These are phyloP conservation scores for Cyphomyrus discorhynchus DNA, from an alignment of 2,113 vertebrate genomes.

Conservation along the genomic window DNA sequence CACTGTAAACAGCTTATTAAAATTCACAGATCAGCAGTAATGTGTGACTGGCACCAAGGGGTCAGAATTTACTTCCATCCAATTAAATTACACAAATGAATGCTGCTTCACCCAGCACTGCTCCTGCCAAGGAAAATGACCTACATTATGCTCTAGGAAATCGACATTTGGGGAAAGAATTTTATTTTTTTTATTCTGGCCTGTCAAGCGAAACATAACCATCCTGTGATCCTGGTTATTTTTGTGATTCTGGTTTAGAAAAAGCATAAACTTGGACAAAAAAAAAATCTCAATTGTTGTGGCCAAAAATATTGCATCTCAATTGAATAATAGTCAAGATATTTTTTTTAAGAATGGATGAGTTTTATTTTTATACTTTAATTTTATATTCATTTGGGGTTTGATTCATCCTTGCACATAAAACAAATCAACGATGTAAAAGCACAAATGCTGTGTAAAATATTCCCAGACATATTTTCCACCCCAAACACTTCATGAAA, in stretches of 20 bases:
- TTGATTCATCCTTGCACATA: neutral
- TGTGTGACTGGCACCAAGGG: constrained; percentile 48
- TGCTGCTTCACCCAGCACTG: constrained; percentile 44
- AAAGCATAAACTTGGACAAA: neutral
- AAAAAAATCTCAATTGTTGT: neutral
- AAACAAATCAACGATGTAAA: neutral
- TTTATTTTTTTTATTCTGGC: neutral
- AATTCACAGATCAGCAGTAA: constrained; percentile 58
- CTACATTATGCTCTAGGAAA: constrained; percentile 20
- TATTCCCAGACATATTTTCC: neutral
- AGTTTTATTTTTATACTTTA: neutral
- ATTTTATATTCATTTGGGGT: neutral
- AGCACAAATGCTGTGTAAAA: neutral
- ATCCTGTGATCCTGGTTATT: neutral
- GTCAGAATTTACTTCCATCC: constrained; percentile 58
- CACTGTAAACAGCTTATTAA: constrained; percentile 63
- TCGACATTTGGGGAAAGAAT: neutral
- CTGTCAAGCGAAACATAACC: neutral
- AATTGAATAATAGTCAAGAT: neutral
- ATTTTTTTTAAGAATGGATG: neutral
- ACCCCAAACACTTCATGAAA: neutral
- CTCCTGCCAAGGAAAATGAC: constrained; percentile 45
- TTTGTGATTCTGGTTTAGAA: neutral
- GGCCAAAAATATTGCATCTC: neutral
- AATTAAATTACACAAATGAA: constrained; percentile 68